Conservation (phyloP, 2,113 vertebrate genomes). For the Setophaga petechia region DNA sequence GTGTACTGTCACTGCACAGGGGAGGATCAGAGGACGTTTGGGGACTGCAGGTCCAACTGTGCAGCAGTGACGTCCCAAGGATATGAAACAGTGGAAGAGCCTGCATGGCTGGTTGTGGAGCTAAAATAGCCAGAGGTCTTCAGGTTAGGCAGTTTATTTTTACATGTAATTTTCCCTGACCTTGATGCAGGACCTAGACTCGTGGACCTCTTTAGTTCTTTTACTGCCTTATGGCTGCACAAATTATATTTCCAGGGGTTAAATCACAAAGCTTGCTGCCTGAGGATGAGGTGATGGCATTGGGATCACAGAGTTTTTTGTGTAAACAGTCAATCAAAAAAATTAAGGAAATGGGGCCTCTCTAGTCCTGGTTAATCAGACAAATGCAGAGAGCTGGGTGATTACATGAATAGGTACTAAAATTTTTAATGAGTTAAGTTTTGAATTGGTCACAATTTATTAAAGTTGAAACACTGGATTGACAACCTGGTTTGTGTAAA, state of each 20-base stretch:
- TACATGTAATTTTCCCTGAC: not conserved
- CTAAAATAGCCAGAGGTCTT: not conserved
- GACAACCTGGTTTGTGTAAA: not conserved
- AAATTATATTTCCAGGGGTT: not conserved
- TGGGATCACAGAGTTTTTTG: not conserved
- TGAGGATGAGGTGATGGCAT: not conserved
- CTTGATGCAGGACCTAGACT: not conserved
- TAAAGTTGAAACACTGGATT: not conserved
- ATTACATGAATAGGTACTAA: not conserved
- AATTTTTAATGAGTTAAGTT: not conserved
- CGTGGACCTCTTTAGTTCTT: not conserved
- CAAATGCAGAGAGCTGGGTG: not conserved
- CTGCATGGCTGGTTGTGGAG: not conserved
- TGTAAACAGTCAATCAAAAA: not conserved
- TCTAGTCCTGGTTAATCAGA: not conserved
- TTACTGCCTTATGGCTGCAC: not conserved
- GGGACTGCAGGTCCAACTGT: not conserved
- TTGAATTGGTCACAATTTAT: not conserved
- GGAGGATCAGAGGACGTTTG: not conserved
- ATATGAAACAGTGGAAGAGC: not conserved
- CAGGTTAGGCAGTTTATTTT: not conserved
- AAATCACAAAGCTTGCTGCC: not conserved
- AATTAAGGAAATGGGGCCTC: not conserved
- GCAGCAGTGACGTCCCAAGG: not conserved
- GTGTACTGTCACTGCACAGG: not conserved